phyloP scores from a whole-genome alignment of 2,797 vertebrate species.

The Manis javanica region DNA sequence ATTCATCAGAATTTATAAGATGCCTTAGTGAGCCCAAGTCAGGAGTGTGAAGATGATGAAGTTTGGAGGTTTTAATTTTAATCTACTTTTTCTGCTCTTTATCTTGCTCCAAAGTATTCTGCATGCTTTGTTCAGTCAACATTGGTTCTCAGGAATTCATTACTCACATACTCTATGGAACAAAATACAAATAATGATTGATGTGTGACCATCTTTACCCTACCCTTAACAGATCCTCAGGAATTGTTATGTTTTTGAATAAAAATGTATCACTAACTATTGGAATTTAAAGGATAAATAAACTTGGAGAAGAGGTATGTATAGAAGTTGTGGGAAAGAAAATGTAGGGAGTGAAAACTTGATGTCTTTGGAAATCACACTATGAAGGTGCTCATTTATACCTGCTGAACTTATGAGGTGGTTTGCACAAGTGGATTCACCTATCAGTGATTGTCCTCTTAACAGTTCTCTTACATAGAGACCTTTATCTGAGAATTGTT shows the following conservation, averaged over 20 bases:
- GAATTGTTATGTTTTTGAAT: not conserved
- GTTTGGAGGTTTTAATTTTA: slow-evolving; percentile 30
- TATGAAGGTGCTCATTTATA: not conserved
- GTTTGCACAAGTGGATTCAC: not conserved
- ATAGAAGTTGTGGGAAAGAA: not conserved
- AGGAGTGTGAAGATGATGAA: not conserved
- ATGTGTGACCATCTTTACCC: not conserved
- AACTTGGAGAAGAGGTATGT: not conserved
- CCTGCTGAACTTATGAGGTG: not conserved
- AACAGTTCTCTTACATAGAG: not conserved
- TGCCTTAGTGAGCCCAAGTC: not conserved
- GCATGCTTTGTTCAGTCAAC: not conserved
- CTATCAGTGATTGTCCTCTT: not conserved
- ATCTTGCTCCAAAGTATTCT: not conserved
- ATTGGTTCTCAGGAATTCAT: not conserved
- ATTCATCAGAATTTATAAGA: slow-evolving; percentile 18
- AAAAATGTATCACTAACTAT: not conserved
- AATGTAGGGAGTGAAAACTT: not conserved
- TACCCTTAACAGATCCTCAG: not conserved
- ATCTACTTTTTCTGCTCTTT: not conserved
- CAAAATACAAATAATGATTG: not conserved
- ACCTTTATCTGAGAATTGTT: not conserved
- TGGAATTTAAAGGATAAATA: not conserved
- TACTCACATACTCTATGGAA: not conserved
- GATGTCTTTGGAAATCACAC: not conserved